Evolutionary conservation across 2,888 invertebrate species (phyloP), one percentile per base, ranked within the genome.

Genomic region (Zhuqinia jingwanae): DNA sequence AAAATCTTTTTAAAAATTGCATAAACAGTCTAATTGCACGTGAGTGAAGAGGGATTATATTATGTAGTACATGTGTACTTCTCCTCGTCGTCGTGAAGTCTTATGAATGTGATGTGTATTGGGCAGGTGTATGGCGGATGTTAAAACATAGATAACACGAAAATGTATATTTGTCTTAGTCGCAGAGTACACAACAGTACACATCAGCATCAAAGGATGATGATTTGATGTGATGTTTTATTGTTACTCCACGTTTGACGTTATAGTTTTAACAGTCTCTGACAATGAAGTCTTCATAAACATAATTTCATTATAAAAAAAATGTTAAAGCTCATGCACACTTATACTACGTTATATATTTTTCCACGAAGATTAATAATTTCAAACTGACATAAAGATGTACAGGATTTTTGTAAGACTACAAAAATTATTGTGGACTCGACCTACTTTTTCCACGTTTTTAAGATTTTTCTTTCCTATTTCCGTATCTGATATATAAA

Each of bases 1-100:
- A 68, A 68, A 68, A 68, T 68, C 68, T 68, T 42, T 36, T 68
- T 68, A 63, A 68, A 68, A 68, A 68, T 68, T 68, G 68, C 68
- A 68, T 68, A 68, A 68, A 68, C 45, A 42, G 20, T 45, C 63
- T 15, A 10, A 36, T 45, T 45, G 68, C 17, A 63, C 10, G 63
- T 63, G 30, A 36, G 36, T 36, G 36, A 36, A 30, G 63, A 68
- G 20, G 68, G 68, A 68, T 68, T 68, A 68, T 68, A 63, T 68
- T 42, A 8, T 36, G 20, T 22, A 20, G n/a, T n/a, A n/a, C n/a
- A n/a, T n/a, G n/a, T n/a, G n/a, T n/a, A n/a, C n/a, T n/a, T n/a
- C n/a, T n/a, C n/a, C 36, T 42, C 15, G 45, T 68, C 20, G 36
- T 68, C 68, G 68, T 68, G 68, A 36, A 68, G 68, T 42, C 50